These are phyloP conservation scores for Sinonovacula constricta DNA, from an alignment of 1,140 invertebrate genomes.

Conservation along the genomic window DNA sequence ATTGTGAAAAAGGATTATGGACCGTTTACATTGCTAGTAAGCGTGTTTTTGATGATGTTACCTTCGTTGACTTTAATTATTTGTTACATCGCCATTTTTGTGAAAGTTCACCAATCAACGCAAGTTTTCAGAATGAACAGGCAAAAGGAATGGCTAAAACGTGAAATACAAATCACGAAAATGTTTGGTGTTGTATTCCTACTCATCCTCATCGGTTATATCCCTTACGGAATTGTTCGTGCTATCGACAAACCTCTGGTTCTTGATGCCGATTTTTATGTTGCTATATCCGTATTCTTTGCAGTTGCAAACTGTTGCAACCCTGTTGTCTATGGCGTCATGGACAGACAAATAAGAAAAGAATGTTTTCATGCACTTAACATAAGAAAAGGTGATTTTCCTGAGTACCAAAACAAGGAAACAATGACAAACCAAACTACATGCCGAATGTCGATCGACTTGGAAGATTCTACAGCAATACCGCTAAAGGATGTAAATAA, in stretches of 20 bases:
- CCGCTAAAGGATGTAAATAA: too few relatives aligned
- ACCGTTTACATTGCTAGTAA: slow-evolving; percentile 74
- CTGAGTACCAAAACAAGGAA: slow-evolving; percentile 41
- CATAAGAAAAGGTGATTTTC: slow-evolving; percentile 36
- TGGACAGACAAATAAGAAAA: slow-evolving; percentile 74
- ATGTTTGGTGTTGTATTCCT: slow-evolving; percentile 79
- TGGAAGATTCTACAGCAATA: slow-evolving; percentile 19
- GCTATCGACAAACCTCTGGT: slow-evolving; percentile 72
- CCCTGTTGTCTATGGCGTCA: slow-evolving; percentile 77
- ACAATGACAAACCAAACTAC: slow-evolving; percentile 40
- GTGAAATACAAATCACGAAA: slow-evolving; percentile 78
- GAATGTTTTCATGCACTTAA: slow-evolving; percentile 69
- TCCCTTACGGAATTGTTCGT: slow-evolving; percentile 76
- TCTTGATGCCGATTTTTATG: slow-evolving; percentile 76
- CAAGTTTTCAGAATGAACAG: slow-evolving; percentile 65
- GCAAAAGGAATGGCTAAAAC: slow-evolving; percentile 71
- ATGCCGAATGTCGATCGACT: slow-evolving; percentile 21
- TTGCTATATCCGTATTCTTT: slow-evolving; percentile 76
- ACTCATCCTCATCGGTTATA: slow-evolving; percentile 76
- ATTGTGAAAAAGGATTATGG: slow-evolving; percentile 72
- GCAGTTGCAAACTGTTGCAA: slow-evolving; percentile 76
- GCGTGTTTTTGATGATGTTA: slow-evolving; percentile 74
- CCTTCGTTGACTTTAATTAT: slow-evolving; percentile 76
- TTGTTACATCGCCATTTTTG: slow-evolving; percentile 77
- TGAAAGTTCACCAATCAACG: slow-evolving; percentile 73